Evolutionary conservation across 2,797 vertebrate genomes (phyloP).

Genomic region (Gallinago solitaria): DNA sequence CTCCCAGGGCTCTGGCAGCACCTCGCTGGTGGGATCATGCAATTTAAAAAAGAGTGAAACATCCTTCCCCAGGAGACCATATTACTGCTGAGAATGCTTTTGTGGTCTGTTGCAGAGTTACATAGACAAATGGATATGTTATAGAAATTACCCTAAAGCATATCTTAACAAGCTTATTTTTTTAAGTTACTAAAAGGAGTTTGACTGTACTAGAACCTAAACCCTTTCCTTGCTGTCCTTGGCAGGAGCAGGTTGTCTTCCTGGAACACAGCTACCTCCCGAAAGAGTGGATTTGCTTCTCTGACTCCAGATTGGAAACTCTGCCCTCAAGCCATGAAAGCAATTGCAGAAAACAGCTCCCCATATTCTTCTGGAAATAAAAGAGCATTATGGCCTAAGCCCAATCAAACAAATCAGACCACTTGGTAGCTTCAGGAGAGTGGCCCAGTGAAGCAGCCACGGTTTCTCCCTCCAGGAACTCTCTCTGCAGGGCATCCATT

Average conservation of each 20-base stretch:
- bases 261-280: background rate
- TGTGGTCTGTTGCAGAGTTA: background rate
- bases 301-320: background rate
- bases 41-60: background rate
- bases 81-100: background rate
- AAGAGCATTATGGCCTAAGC: background rate
- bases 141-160: background rate
- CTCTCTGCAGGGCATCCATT: background rate
- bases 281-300: background rate
- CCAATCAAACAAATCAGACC: background rate
- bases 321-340: background rate
- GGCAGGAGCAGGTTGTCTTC: slow-evolving; percentile 12
- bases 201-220: background rate
- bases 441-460: background rate
- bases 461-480: background rate
- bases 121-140: too few species aligned
- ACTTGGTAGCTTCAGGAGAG: background rate
- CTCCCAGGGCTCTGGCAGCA: accelerated
- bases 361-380: background rate
- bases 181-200: background rate
- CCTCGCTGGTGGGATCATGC: background rate
- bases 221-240: background rate
- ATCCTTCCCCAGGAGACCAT: background rate
- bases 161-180: background rate
- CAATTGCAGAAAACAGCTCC: background rate